A percentile compares a stretch with the other conserved stretches of the same genome.
Evolutionary conservation across 2,797 vertebrate genomes (phyloP).

Genomic region (Pseudochaenichthys georgianus): DNA sequence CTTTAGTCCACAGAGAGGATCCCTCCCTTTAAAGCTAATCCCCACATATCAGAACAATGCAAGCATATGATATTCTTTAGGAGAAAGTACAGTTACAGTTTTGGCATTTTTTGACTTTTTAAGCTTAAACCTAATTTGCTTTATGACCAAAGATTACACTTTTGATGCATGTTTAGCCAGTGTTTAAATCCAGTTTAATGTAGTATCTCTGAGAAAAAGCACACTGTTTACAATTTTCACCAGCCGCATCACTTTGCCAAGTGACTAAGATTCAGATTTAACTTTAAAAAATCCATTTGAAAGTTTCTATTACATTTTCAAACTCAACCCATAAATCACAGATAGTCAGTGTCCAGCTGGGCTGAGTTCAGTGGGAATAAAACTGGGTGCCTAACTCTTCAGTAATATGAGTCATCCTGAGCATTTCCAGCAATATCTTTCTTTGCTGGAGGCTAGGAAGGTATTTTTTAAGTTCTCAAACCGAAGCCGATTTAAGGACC

Average conservation of each 20-base stretch:
- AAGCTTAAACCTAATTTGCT: constrained; percentile 4
- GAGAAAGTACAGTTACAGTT: constrained; percentile 23
- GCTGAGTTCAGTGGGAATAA: constrained; percentile 60
- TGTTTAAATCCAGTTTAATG: constrained; percentile 7
- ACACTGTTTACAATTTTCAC: constrained; percentile 13
- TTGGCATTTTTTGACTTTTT: constrained; percentile 27
- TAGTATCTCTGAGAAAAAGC: not conserved
- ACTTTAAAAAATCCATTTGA: constrained; percentile 15
- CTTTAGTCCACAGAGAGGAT: constrained; percentile 13
- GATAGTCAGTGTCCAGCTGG: constrained; percentile 57
- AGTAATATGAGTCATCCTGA: constrained; percentile 60
- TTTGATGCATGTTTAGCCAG: constrained; percentile 1
- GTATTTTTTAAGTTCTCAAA: constrained; percentile 45
- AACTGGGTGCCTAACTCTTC: constrained; percentile 31
- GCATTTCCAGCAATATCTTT: constrained; percentile 61
- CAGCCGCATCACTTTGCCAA: constrained; percentile 8
- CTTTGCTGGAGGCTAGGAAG: constrained; percentile 46
- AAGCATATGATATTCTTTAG: constrained; percentile 36
- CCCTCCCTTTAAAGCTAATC: constrained; percentile 35
- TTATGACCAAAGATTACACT: constrained; percentile 7
- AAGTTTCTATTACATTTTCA: constrained; percentile 17
- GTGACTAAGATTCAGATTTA: constrained; percentile 1
- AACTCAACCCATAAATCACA: constrained; percentile 52
- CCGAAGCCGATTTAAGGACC: constrained; percentile 38
- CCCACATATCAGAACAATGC: constrained; percentile 34